phyloP scores from a whole-genome alignment of 2,888 invertebrate genomes.

The Eupithecia exiguata region DNA sequence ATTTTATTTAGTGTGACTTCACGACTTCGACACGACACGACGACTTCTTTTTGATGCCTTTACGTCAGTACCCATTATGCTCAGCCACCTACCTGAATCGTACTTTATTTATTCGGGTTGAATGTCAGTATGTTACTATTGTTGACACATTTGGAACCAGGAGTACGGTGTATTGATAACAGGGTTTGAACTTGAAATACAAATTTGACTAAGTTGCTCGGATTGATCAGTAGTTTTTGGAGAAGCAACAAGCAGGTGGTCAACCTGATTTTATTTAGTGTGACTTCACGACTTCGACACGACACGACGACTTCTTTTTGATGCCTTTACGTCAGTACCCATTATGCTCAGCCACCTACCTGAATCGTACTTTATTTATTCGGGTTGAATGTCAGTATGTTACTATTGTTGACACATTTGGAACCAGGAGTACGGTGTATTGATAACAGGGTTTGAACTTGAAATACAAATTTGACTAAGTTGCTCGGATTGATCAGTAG shows the following conservation, averaged over 20 bases:
- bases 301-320: too few species aligned
- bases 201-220: neutral
- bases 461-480: neutral
- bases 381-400: slow-evolving; percentile 2
- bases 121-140: slow-evolving; percentile 8
- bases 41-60: neutral
- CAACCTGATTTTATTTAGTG: neutral
- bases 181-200: neutral
- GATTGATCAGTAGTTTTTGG: neutral
- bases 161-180: neutral
- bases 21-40: too few species aligned
- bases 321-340: too few species aligned
- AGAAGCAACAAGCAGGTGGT: neutral
- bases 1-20: neutral
- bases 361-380: slow-evolving; percentile 14
- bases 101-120: slow-evolving; percentile 5
- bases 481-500: neutral
- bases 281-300: neutral
- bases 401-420: neutral
- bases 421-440: neutral
- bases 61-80: too few species aligned
- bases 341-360: too few species aligned
- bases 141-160: neutral
- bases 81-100: slow-evolving; percentile 20
- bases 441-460: neutral